Evolutionary conservation across 2,113 vertebrate species (phyloP), one percentile per base, ranked within the genome.

Genomic region (Misgurnus mizolepis): DNA sequence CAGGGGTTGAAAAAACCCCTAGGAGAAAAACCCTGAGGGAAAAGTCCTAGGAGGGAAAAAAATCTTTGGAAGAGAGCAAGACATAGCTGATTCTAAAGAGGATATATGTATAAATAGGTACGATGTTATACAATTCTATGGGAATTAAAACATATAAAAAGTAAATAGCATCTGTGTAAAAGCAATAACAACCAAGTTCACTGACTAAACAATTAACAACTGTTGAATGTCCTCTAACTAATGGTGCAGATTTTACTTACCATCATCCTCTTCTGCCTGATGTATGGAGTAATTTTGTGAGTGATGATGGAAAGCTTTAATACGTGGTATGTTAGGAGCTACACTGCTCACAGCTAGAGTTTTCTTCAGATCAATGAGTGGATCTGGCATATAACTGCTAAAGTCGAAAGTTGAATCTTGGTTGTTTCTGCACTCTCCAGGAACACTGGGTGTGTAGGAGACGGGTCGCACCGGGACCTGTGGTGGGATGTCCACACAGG

Each of bases 271-370:
- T 87, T 95, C 93, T 5, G 93, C 92, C 66, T 96, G 95, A 86
- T 94, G 94, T 83, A 93, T 93, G 2, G 93, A 95, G 75, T 95
- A 93, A 0, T 93, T 93, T 83, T 95, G 93, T 0, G 93, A 93
- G 49, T 93, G 93, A 0, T 93, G 94, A 85, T 93, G 93, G 1
- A 94, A 95, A 6, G 93, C 92, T 1, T 93, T 93, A 0, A 91
- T 93, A 3, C 93, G 94, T 66, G 94, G 95, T 80, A 95, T 62
- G 82, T 95, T 95, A 0, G 95, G 95, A 58, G 94, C 94, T n/a
- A 95, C 95, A 0, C 95, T 95, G 86, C 95, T 95, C 58, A 96
- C 94, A 0, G 94, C 94, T 84, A 95, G 94, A 1, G 93, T 87
- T 67, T 95, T 95, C 2, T 93, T 88, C 73, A 94, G 92, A 6